phyloP scores from a whole-genome alignment of 2,113 vertebrate species.

The Cyrtonyx montezumae region DNA sequence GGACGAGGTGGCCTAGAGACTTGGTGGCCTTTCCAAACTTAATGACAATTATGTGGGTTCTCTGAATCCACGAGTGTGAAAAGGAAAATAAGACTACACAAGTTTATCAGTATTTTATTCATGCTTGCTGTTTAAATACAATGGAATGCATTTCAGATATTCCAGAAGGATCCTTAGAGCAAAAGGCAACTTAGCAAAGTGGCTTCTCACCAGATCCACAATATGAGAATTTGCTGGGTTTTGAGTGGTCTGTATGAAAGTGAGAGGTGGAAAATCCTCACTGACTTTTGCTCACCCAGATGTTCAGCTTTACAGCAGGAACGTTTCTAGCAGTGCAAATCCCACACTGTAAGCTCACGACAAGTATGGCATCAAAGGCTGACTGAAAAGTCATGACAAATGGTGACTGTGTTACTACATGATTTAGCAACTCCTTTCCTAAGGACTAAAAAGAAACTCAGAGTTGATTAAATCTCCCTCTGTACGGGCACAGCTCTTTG shows the following conservation, averaged over 20 bases:
- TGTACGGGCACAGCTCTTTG: not conserved
- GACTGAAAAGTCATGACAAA: not conserved
- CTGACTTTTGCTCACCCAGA: not conserved
- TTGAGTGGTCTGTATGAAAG: not conserved
- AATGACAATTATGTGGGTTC: too few relatives aligned
- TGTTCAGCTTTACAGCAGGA: not conserved
- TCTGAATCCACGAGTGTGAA: not conserved
- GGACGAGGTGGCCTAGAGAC: too few relatives aligned
- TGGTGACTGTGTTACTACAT: accelerated
- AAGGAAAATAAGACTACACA: not conserved
- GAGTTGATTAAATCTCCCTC: not conserved
- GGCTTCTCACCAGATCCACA: too few relatives aligned
- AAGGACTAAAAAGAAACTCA: not conserved
- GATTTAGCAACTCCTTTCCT: not conserved
- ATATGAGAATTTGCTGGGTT: too few relatives aligned
- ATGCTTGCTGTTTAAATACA: not conserved
- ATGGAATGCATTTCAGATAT: not conserved
- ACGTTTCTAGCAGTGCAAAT: too few relatives aligned
- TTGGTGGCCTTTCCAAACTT: too few relatives aligned
- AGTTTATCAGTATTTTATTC: not conserved
- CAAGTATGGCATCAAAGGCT: accelerated
- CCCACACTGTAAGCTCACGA: accelerated
- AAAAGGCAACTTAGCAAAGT: not conserved
- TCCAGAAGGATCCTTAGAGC: not conserved
- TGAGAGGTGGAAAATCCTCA: not conserved